Percentiles rank a stretch among this genome's conserved stretches.
Evolutionary conservation across 2,797 vertebrate genomes (phyloP).

Genomic region (Gobionotothen gibberifrons): DNA sequence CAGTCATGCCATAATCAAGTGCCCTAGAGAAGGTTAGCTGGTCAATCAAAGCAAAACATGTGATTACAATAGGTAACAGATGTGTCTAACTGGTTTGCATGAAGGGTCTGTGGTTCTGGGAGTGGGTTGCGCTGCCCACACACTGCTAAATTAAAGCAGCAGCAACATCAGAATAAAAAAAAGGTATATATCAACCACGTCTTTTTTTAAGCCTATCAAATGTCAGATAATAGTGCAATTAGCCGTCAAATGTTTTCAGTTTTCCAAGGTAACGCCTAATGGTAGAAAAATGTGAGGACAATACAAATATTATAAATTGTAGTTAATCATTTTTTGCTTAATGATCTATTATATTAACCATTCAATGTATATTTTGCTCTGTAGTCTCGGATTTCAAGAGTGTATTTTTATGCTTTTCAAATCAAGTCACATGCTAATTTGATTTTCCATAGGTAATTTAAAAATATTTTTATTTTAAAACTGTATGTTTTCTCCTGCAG

Average conservation of each 20-base stretch:
- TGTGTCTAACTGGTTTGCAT: conserved; percentile 33
- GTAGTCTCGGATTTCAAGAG: background rate
- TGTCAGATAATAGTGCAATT: background rate
- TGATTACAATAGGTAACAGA: conserved; percentile 33
- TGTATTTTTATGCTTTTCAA: background rate
- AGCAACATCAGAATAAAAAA: background rate
- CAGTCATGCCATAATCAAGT: conserved; percentile 1
- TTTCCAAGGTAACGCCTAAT: background rate
- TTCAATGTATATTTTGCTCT: background rate
- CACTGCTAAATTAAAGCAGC: conserved; percentile 3
- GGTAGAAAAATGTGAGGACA: too few species aligned
- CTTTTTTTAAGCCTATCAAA: background rate
- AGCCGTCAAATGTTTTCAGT: background rate
- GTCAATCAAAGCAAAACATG: background rate
- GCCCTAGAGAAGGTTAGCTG: background rate
- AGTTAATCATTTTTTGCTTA: too few species aligned
- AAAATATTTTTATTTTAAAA: background rate
- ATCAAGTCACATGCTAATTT: background rate
- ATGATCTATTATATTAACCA: too few species aligned
- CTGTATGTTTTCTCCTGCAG: conserved; percentile 2
- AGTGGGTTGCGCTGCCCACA: conserved; percentile 25
- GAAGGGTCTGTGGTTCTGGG: conserved; percentile 35
- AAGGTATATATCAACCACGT: background rate
- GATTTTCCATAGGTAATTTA: background rate
- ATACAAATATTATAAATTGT: background rate